Evolutionary conservation across 2,888 invertebrate genomes (phyloP).

Genomic region (Rhagonycha fulva): DNA sequence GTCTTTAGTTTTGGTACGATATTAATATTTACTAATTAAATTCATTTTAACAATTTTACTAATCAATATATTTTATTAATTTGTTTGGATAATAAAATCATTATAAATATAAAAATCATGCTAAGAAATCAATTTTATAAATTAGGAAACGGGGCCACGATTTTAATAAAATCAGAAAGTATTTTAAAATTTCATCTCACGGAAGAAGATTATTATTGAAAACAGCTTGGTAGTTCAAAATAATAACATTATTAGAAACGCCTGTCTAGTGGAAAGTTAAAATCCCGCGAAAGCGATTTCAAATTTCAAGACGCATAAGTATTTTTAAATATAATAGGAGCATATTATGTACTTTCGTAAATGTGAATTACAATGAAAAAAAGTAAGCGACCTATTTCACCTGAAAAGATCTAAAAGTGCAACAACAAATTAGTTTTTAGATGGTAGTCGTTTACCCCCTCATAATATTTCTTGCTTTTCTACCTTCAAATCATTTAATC

Average conservation of each 20-base stretch:
- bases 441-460: neutral
- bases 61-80: neutral
- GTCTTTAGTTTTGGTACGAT: too few species aligned
- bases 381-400: neutral
- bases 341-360: neutral
- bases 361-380: neutral
- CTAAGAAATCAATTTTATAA: neutral
- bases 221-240: neutral
- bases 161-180: conserved; percentile 1
- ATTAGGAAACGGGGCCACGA: neutral
- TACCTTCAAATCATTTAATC: too few species aligned
- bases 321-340: neutral
- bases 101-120: neutral
- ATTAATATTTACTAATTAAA: neutral
- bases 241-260: neutral
- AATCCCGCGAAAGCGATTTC: neutral
- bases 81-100: neutral
- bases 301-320: neutral
- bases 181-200: neutral
- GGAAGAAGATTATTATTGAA: neutral
- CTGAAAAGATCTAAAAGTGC: neutral
- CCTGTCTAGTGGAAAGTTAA: neutral
- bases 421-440: neutral
- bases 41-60: neutral
- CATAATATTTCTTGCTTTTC: neutral